A percentile compares a stretch with the other conserved stretches of the same genome.
Evolutionary conservation across 2,888 invertebrate genomes (phyloP).

Genomic region (Eristalis tenax): DNA sequence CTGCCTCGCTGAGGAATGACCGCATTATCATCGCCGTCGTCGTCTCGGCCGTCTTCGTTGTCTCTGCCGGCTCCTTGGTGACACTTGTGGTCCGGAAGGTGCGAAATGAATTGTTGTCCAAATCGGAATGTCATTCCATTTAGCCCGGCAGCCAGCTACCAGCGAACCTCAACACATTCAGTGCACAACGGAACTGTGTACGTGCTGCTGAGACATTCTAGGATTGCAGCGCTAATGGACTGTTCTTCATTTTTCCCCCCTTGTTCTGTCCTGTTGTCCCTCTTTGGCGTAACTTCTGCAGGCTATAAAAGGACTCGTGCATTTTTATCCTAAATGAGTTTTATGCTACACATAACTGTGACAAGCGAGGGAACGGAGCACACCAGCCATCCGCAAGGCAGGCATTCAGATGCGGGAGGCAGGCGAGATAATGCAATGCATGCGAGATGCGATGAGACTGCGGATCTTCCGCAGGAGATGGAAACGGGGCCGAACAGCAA

Average conservation of each 20-base stretch:
- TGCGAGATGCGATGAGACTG: constrained; percentile 11
- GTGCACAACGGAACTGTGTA: constrained; percentile 17
- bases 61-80: constrained; percentile 29
- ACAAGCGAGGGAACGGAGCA: constrained; percentile 50
- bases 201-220: constrained; percentile 53
- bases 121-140: constrained; percentile 67
- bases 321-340: constrained; percentile 71
- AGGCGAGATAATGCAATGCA: constrained; percentile 62
- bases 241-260: constrained; percentile 29
- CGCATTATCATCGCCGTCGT: background rate
- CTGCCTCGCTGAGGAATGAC: constrained; percentile 21
- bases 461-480: constrained; percentile 64
- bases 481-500: constrained; percentile 58
- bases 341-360: constrained; percentile 67
- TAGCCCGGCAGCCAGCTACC: constrained; percentile 28
- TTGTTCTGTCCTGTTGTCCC: background rate
- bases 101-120: constrained; percentile 63
- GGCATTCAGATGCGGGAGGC: background rate
- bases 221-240: constrained; percentile 58
- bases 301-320: constrained; percentile 69
- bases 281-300: constrained; percentile 8
- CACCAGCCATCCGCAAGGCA: constrained; percentile 18
- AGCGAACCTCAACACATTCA: background rate
- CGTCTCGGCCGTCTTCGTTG: too few relatives aligned
- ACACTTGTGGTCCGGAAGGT: constrained; percentile 54